Base-by-base conservation (phyloP, 2,888 invertebrate species). In the Cinara cedri region DNA sequence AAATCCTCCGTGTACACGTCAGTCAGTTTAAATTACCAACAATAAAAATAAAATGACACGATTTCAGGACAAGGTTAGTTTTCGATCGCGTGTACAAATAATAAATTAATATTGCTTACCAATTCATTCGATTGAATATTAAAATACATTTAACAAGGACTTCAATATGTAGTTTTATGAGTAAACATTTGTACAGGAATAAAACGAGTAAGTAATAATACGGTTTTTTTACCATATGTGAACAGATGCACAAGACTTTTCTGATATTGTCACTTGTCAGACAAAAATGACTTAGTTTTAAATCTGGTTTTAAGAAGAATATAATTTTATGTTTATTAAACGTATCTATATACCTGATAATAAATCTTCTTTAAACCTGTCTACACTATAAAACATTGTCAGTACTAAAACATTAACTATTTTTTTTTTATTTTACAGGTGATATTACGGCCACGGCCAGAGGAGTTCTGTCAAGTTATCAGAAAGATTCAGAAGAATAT, bases 391-490 rank as follows among this genome's bases (percentile, higher is more conserved):
- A 46, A 46, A 46, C 9, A 34, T n/a, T 13, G 9, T 24, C 13
- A 46, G 13, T 24, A 57, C 34, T 44, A 26, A 26, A 19, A 60
- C 24, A 14, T 1, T 9, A 24, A 21, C 9, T 57, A 46, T 51
- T 21, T 13, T 16, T 71, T 49, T 60, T 81, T 21, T 34, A 21
- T 21, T 60, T 81, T 85, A 51, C 83, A 89, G 90, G 88, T 82
- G 90, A 90, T 80, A 88, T 90, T 3, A 87, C 86, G 21, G 90
- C 89, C 8, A 86, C 88, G 81, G 87, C 91, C 4, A 88, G 87
- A 81, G 91, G 91, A 72, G 87, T 86, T 72, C 87, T 89, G 0
- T 90, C 89, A n/a, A 81, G 76, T 68, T 75, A 74, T 21, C 44
- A 71, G 44, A 80, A 86, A 66, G 85, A 87, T 44, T 87, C 85